phyloP scores from a whole-genome alignment of 92 coral and sea anemone species.

The Muricea muricata region DNA sequence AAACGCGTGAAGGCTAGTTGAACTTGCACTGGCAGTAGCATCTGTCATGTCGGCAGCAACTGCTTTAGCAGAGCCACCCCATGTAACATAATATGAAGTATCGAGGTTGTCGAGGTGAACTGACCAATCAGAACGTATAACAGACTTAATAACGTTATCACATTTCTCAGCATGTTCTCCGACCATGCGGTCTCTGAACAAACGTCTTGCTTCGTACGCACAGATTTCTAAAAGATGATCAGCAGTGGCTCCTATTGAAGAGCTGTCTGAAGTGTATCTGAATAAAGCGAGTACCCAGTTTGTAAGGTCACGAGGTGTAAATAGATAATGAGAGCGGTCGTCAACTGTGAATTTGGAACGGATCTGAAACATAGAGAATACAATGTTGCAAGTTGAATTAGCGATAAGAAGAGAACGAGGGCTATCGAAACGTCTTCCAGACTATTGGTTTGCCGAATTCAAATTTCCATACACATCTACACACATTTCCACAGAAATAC shows the following conservation, averaged over 20 bases:
- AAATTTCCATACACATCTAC: too few species aligned
- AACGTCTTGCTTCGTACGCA: slow-evolving; percentile 94
- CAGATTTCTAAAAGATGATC: slow-evolving; percentile 88
- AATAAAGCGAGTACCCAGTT: slow-evolving; percentile 95
- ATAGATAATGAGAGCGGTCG: slow-evolving; percentile 94
- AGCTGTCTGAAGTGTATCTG: slow-evolving; percentile 82
- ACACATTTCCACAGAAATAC: too few species aligned
- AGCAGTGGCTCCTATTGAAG: slow-evolving; percentile 87
- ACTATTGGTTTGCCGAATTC: too few species aligned
- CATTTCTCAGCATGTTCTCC: slow-evolving; percentile 72
- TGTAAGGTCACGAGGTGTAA: slow-evolving; percentile 98
- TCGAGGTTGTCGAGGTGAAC: slow-evolving; percentile 87
- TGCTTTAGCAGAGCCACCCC: slow-evolving; percentile 93
- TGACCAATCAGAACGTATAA: slow-evolving; percentile 99
- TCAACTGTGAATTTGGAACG: slow-evolving; percentile 98
- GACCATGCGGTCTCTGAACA: slow-evolving; percentile 92
- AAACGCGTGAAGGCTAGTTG: slow-evolving; percentile 77
- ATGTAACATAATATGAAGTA: slow-evolving; percentile 93
- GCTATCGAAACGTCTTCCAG: too few species aligned
- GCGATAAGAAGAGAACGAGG: too few species aligned
- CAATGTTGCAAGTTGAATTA: too few species aligned
- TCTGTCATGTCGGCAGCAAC: slow-evolving; percentile 63
- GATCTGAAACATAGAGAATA: slow-evolving; percentile 65
- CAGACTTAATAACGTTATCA: slow-evolving; percentile 85
- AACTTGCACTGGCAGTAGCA: slow-evolving; percentile 39